Evolutionary conservation across 2,888 invertebrate genomes (phyloP).

Genomic region (Parnassius apollo): DNA sequence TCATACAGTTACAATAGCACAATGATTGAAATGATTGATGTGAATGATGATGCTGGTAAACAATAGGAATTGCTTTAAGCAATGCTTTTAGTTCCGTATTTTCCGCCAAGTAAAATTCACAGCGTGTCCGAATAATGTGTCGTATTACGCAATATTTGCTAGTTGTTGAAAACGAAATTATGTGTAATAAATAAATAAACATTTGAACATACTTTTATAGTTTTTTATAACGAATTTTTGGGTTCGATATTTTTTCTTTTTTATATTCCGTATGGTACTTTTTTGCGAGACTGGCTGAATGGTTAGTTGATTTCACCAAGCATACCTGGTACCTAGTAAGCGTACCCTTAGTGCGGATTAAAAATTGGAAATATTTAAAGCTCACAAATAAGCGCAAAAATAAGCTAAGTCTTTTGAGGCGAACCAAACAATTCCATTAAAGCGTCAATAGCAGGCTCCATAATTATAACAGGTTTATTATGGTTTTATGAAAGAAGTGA

Average conservation of each 20-base stretch:
- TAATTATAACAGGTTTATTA: slow-evolving; percentile 37
- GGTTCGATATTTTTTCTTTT: no score
- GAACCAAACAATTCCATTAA: slow-evolving; percentile 50
- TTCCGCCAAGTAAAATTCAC: slow-evolving; percentile 24
- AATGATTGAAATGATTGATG: slow-evolving; percentile 67
- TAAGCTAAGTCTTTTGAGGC: slow-evolving; percentile 49
- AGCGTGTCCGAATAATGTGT: slow-evolving; percentile 32
- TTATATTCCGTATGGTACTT: no score
- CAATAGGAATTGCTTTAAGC: slow-evolving; percentile 58
- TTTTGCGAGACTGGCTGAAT: no score
- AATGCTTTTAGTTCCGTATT: slow-evolving; percentile 43
- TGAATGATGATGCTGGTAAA: slow-evolving; percentile 62
- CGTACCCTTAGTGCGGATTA: neutral
- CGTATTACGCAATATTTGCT: slow-evolving; percentile 12
- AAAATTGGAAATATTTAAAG: slow-evolving; percentile 29
- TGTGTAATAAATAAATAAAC: no score
- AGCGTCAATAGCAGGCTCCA: slow-evolving; percentile 65
- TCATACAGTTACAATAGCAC: slow-evolving; percentile 74
- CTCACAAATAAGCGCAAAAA: slow-evolving; percentile 50
- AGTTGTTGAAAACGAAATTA: no score
- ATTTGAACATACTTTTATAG: no score
- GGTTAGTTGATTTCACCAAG: neutral
- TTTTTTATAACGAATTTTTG: no score
- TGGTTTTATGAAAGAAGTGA: slow-evolving; percentile 35
- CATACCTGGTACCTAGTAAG: neutral